Base-by-base conservation (phyloP, 2,888 invertebrate genomes). In the Volucella inflata region DNA sequence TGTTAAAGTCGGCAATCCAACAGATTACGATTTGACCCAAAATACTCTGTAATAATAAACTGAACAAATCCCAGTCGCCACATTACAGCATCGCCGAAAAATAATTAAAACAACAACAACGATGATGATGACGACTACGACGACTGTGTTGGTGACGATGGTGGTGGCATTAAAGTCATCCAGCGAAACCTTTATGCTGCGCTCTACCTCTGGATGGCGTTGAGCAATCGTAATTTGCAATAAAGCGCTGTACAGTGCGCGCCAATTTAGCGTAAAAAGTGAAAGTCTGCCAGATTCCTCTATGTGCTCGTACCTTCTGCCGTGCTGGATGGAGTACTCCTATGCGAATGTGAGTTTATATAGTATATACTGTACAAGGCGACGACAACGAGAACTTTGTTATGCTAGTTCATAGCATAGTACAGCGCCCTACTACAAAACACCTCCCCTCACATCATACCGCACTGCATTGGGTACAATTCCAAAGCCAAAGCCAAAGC, bases 251-350 rank as follows among this genome's bases (percentile, higher is more conserved):
- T 21, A 21, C 21, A 21, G 21, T 81, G 76, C 46, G 76, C 85
- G 71, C 71, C 80, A 85, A 85, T 85, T 85, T 77, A 85, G 40
- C 71, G 76, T 77, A 77, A 85, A 85, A 85, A 85, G 81, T 85
- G 85, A 85, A 85, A 85, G 85, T 81, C 72, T 76, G 64, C 21
- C 67, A 76, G 72, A 68, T 77, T 81, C 68, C 2, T 21, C 21
- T 21, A 21, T 21, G 21, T 21, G 21, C 21, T 21, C 21, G 21
- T 21, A 21, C 21, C 21, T 21, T 21, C 21, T 21, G 21, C 21
- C 21, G 4, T 21, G 21, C 21, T 21, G 21, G 75, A 55, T n/a
- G n/a, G n/a, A n/a, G n/a, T n/a, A n/a, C n/a, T n/a, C n/a, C 55
- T 68, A 83, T 59, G 65, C 38, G 57, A 65, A 72, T 59, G 67